These are phyloP conservation scores for Calliopsis andreniformis DNA, from an alignment of 1,140 invertebrate species.

Conservation along the genomic window DNA sequence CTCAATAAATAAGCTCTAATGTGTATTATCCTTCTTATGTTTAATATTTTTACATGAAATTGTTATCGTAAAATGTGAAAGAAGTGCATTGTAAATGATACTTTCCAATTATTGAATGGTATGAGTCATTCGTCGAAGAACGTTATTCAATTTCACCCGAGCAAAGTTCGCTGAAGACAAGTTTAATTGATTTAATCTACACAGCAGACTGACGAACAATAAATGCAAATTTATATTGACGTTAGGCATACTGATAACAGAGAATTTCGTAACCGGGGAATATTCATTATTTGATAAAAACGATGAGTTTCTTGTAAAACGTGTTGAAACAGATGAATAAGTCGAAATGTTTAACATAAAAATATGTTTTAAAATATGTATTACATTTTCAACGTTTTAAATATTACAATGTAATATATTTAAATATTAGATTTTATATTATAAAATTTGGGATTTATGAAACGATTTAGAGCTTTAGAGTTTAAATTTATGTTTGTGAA, in stretches of 20 bases:
- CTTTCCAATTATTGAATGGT: neutral
- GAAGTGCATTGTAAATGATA: neutral
- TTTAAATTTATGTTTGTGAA: no score
- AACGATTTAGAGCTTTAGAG: no score
- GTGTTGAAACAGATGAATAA: no score
- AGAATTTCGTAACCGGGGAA: neutral
- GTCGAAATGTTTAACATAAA: neutral
- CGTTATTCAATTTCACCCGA: conserved; percentile 28
- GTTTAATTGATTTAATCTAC: conserved; percentile 36
- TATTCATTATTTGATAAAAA: conserved; percentile 2
- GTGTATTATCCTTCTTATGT: no score
- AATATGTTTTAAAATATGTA: no score
- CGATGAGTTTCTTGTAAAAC: neutral
- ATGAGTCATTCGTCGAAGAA: conserved; percentile 4
- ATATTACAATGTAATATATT: no score
- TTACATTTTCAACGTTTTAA: no score
- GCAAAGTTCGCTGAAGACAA: conserved; percentile 23
- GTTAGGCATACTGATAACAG: neutral
- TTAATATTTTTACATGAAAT: neutral
- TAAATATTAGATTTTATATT: no score
- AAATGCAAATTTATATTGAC: conserved; percentile 15
- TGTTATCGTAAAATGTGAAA: neutral
- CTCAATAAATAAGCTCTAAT: no score
- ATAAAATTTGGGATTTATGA: no score
- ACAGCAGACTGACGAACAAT: neutral